Base-by-base conservation (phyloP, 1,140 invertebrate species). In the Pseudomyrmex concolor region DNA sequence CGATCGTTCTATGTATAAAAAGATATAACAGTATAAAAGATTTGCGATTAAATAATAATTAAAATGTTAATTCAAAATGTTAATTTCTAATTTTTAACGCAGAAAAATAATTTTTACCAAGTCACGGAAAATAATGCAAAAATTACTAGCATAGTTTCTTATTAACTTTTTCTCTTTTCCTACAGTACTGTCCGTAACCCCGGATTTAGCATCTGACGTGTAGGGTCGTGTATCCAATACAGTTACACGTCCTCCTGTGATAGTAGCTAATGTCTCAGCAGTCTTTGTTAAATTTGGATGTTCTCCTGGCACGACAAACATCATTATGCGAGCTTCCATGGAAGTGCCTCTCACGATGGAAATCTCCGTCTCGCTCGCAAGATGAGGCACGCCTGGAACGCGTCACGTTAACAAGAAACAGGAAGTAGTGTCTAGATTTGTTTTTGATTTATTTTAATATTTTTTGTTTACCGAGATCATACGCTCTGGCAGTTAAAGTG, bases 151-250 rank as follows among this genome's bases (percentile, higher is more conserved):
- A 0, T 7, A 34, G 15, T 7, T 71, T 9, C 34, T 22, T 50
- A 17, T 66, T 34, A 83, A 87, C 90, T 89, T 90, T 92, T 94
- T 83, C 51, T 89, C 72, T 83, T 67, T 90, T 3, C 34, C 22
- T 57, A 87, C 43, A 13, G 85, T 45, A 89, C 34, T 86, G 0
- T 59, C 77, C n/a, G 71, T 19, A 22, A 34, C 64, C 10, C 86
- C 45, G 1, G 88, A 85, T 62, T 87, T 80, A 78, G 90, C 91
- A 15, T 89, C 88, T 17, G 95, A 95, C 77, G 94, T 94, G 87
- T 97, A 96, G 0, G 96, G 96, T 84, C 96, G 95, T 13, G 97
- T 96, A 57, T 96, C 95, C 85, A 96, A 94, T 60, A 98, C 97
- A 50, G 95, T 96, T 0, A 97, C 96, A 91, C 95, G 95, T 19